These are phyloP conservation scores for Coelopa pilipes DNA, from an alignment of 2,888 invertebrate genomes.

Conservation along the genomic window DNA sequence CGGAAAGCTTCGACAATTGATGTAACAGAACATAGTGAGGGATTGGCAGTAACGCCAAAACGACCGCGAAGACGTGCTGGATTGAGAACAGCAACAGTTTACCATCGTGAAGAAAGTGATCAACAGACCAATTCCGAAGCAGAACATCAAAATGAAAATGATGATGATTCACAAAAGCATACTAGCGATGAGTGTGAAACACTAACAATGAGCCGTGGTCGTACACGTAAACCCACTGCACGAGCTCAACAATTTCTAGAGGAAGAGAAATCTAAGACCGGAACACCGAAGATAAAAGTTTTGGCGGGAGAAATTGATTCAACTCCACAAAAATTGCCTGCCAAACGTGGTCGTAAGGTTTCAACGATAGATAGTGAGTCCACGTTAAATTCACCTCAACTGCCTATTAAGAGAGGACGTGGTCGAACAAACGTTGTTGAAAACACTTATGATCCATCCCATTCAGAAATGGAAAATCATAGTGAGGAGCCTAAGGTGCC, in stretches of 20 bases:
- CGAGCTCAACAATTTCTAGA: slow-evolving; percentile 52
- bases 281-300: slow-evolving; percentile 43
- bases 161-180: neutral
- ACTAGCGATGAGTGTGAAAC: slow-evolving; percentile 38
- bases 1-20: slow-evolving; percentile 44
- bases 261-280: slow-evolving; percentile 46
- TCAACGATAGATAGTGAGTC: slow-evolving; percentile 37
- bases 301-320: slow-evolving; percentile 24
- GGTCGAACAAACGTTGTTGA: slow-evolving; percentile 1
- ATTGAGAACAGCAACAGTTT: slow-evolving; percentile 1
- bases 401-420: neutral
- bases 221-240: slow-evolving; percentile 51
- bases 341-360: slow-evolving; percentile 41
- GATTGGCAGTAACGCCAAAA: slow-evolving; percentile 17
- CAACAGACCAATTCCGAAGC: slow-evolving; percentile 14
- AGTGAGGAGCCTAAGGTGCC: slow-evolving; percentile 9
- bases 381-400: neutral
- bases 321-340: slow-evolving; percentile 38
- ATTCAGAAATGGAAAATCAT: slow-evolving; percentile 11
- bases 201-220: slow-evolving; percentile 47
- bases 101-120: slow-evolving; percentile 22
- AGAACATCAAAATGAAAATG: neutral
- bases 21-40: slow-evolving; percentile 17
- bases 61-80: slow-evolving; percentile 16
- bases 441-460: slow-evolving; percentile 12